These are phyloP conservation scores for Epicampocera succincta DNA, from an alignment of 2,888 invertebrate genomes.

Conservation along the genomic window DNA sequence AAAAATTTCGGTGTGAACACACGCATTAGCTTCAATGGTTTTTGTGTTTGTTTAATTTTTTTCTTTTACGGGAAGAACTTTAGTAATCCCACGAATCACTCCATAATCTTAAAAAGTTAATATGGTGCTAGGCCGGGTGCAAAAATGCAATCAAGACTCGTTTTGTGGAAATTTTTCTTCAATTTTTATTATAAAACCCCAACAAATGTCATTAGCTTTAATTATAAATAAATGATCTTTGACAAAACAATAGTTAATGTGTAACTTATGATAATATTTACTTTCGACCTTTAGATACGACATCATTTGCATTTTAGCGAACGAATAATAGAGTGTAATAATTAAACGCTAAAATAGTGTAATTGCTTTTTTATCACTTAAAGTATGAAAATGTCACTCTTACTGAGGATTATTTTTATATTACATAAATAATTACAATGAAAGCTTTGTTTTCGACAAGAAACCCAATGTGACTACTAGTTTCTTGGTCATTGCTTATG, in stretches of 20 bases:
- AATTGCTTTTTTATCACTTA: not conserved
- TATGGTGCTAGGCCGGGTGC: too few species aligned
- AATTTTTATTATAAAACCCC: not conserved
- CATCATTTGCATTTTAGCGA: constrained; percentile 4
- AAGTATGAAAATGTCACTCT: constrained; percentile 2
- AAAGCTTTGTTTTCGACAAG: too few species aligned
- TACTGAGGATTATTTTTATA: not conserved
- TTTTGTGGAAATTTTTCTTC: not conserved
- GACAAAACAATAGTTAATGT: constrained; percentile 7
- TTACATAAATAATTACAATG: not conserved
- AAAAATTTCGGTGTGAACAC: too few species aligned
- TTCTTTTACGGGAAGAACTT: too few species aligned
- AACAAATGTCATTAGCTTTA: constrained; percentile 2
- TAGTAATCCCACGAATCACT: too few species aligned
- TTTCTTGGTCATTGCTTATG: too few species aligned
- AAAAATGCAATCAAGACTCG: too few species aligned
- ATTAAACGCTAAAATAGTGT: not conserved
- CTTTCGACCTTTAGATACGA: not conserved
- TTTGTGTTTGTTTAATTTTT: too few species aligned
- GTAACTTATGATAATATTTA: not conserved
- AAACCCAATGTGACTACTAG: too few species aligned
- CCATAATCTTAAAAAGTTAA: too few species aligned
- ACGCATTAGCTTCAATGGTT: too few species aligned
- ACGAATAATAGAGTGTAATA: not conserved
- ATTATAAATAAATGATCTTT: constrained; percentile 19